These are phyloP conservation scores for Chaetophractus vellerosus DNA, from an alignment of 2,797 vertebrate genomes.

Conservation along the genomic window DNA sequence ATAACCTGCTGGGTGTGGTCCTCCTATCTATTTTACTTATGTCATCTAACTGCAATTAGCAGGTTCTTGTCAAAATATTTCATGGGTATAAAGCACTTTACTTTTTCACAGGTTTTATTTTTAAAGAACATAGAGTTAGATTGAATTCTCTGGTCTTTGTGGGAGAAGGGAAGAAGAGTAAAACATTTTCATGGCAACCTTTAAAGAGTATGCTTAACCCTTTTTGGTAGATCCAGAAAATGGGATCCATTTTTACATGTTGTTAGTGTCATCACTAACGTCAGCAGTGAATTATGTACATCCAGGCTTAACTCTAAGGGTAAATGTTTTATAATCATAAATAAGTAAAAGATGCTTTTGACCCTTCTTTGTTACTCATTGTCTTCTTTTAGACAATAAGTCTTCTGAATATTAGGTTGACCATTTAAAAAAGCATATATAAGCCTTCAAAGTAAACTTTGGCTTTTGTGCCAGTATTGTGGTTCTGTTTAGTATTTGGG, in stretches of 20 bases:
- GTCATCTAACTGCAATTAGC: background rate
- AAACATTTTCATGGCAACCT: slow-evolving; percentile 59
- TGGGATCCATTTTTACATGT: background rate
- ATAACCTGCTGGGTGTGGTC: slow-evolving; percentile 14
- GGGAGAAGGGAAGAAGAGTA: slow-evolving; percentile 79
- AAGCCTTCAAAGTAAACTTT: slow-evolving; percentile 59
- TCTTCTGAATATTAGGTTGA: slow-evolving; percentile 29
- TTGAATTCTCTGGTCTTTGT: slow-evolving; percentile 58
- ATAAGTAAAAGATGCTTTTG: background rate
- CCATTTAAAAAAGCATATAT: slow-evolving; percentile 61
- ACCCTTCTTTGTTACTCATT: background rate
- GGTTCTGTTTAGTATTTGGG: slow-evolving; percentile 66
- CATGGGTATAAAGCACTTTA: slow-evolving; percentile 54
- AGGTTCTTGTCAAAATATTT: slow-evolving; percentile 43
- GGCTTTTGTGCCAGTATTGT: slow-evolving; percentile 45
- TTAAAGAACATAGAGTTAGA: background rate
- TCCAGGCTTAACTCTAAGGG: background rate
- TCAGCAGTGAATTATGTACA: background rate
- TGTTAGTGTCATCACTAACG: background rate
- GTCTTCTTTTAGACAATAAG: slow-evolving; percentile 9
- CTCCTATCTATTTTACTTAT: background rate
- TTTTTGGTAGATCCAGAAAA: slow-evolving; percentile 61
- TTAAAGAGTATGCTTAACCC: background rate
- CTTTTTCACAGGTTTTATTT: slow-evolving; percentile 27
- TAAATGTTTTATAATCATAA: slow-evolving; percentile 4